Conservation (phyloP, 2,113 vertebrate species). For the Scartelaos histophorus region DNA sequence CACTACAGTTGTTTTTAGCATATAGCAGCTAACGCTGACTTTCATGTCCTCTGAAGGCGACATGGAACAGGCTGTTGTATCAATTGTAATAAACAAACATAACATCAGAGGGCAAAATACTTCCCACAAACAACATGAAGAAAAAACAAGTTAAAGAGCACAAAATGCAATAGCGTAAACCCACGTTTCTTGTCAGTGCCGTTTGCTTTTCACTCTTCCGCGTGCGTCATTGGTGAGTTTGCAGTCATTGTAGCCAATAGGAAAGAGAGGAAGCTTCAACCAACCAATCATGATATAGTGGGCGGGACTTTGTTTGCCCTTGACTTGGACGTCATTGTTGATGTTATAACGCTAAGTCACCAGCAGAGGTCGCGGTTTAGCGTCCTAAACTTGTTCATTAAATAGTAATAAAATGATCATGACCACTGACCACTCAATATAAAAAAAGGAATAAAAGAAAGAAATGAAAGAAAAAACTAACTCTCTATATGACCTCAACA, state of each 20-base stretch:
- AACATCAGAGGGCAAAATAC: not conserved
- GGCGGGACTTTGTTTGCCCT: constrained; percentile 55
- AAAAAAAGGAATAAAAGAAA: too few species aligned
- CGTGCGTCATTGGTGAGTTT: constrained; percentile 28
- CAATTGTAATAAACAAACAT: not conserved
- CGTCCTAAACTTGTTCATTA: not conserved
- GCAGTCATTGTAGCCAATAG: constrained; percentile 51
- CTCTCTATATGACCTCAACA: too few species aligned
- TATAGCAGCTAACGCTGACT: constrained; percentile 41
- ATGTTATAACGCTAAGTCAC: constrained; percentile 15
- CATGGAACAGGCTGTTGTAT: not conserved
- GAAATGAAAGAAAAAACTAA: too few species aligned
- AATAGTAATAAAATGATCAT: not conserved
- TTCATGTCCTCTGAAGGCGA: not conserved
- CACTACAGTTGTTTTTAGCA: constrained; percentile 28
- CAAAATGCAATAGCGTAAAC: constrained; percentile 19
- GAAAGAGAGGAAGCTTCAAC: not conserved
- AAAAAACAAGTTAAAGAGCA: not conserved
- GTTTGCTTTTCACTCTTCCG: constrained; percentile 24
- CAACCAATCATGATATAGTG: constrained; percentile 54
- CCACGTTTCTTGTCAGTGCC: constrained; percentile 66
- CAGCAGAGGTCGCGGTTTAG: constrained; percentile 38
- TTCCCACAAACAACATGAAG: not conserved
- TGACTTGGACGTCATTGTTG: constrained; percentile 23
- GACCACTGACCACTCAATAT: too few species aligned